A percentile compares a stretch with the other conserved stretches of the same genome.
These are phyloP conservation scores for Hypotaenidia philippensis DNA, from an alignment of 2,797 vertebrate species.

Conservation along the genomic window DNA sequence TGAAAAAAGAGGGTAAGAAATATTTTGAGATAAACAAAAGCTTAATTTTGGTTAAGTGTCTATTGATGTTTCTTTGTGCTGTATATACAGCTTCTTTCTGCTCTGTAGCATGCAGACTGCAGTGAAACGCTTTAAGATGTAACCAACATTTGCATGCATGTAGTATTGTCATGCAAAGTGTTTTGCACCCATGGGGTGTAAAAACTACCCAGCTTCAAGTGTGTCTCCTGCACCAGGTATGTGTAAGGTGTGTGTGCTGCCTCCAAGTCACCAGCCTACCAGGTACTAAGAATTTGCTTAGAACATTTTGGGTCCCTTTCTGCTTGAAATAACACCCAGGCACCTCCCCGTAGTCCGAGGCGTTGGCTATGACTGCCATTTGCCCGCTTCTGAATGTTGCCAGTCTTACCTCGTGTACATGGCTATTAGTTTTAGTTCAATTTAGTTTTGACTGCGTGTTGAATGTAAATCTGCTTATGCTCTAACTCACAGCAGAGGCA, in stretches of 20 bases:
- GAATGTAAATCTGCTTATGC: not conserved
- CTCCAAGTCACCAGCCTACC: not conserved
- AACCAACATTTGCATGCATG: not conserved
- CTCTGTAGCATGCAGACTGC: not conserved
- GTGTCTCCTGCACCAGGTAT: not conserved
- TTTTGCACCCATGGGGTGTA: not conserved
- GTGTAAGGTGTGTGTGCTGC: not conserved
- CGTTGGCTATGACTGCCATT: not conserved
- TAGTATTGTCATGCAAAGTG: not conserved
- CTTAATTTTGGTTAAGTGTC: not conserved
- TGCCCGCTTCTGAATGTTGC: not conserved
- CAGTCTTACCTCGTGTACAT: not conserved
- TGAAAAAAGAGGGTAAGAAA: conserved; percentile 14
- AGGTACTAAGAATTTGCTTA: not conserved
- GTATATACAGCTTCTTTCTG: not conserved
- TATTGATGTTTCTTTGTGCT: not conserved
- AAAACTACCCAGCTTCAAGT: not conserved
- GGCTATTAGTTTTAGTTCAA: not conserved
- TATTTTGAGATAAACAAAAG: not conserved
- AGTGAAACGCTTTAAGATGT: not conserved
- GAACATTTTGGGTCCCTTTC: not conserved
- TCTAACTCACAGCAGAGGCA: not conserved
- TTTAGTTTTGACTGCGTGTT: not conserved
- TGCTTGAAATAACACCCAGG: not conserved
- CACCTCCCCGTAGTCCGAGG: not conserved